Evolutionary conservation across 2,113 vertebrate genomes (phyloP).

Genomic region (Hyaena hyaena): DNA sequence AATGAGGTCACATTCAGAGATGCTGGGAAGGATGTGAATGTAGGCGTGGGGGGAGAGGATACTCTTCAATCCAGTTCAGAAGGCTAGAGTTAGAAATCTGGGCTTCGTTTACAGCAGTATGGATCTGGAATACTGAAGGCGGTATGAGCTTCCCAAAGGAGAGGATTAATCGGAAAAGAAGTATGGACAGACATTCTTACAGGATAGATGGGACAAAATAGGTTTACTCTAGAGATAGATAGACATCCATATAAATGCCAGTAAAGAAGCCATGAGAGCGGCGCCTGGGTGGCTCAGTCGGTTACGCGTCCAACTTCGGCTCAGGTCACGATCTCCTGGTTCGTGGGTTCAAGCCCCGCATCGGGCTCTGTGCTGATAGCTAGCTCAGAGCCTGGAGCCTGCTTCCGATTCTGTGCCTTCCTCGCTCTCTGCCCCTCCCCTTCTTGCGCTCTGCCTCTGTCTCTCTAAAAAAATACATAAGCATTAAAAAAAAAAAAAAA

Average conservation of each 20-base stretch:
- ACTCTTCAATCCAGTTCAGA: neutral
- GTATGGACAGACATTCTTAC: neutral
- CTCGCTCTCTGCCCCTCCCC: too few relatives aligned
- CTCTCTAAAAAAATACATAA: too few relatives aligned
- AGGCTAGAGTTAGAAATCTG: conserved; percentile 39
- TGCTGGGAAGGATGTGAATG: conserved; percentile 19
- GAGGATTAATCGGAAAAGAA: conserved; percentile 1
- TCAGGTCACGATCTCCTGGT: too few relatives aligned
- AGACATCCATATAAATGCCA: neutral
- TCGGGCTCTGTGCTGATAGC: too few relatives aligned
- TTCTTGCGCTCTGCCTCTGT: too few relatives aligned
- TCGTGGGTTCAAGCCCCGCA: too few relatives aligned
- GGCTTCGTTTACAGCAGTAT: conserved; percentile 26
- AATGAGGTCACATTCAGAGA: conserved; percentile 37
- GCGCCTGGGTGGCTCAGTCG: too few relatives aligned
- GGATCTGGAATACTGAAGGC: conserved; percentile 27
- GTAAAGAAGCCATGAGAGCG: conserved; percentile 28
- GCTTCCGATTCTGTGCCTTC: too few relatives aligned
- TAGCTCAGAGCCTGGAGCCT: too few relatives aligned
- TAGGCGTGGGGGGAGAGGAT: neutral
- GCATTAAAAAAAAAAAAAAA: too few relatives aligned
- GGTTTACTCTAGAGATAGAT: conserved; percentile 10
- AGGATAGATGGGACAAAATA: conserved; percentile 54
- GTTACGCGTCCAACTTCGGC: too few relatives aligned
- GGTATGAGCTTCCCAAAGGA: conserved; percentile 38